These are phyloP conservation scores for Brachyrhaphis roseni DNA, from an alignment of 2,797 vertebrate species.

Conservation along the genomic window DNA sequence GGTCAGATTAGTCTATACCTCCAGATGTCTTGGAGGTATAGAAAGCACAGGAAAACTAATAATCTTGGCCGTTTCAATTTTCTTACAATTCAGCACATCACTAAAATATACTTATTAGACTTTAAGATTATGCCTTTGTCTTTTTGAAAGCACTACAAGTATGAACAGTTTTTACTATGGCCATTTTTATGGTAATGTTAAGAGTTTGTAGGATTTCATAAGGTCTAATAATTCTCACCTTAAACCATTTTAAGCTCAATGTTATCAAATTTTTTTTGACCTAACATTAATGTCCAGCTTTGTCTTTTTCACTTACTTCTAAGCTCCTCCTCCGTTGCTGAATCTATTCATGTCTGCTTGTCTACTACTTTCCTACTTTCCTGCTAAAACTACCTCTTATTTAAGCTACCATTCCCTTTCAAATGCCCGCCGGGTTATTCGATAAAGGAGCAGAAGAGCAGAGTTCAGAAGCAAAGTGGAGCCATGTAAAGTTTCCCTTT, in stretches of 20 bases:
- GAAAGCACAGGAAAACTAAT: too few relatives aligned
- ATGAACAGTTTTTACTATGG: background rate
- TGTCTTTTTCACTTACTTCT: background rate
- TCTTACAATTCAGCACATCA: too few relatives aligned
- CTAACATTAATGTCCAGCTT: background rate
- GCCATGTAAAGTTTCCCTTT: conserved; percentile 55
- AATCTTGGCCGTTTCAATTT: too few relatives aligned
- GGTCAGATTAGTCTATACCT: too few relatives aligned
- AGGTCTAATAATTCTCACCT: background rate
- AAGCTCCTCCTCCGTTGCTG: background rate
- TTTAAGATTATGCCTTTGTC: too few relatives aligned
- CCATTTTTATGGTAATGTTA: background rate
- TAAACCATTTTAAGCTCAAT: background rate
- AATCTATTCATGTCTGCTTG: background rate
- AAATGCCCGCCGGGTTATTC: conserved; percentile 54
- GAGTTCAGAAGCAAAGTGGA: conserved; percentile 54
- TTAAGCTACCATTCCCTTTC: conserved; percentile 10
- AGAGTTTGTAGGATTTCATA: background rate
- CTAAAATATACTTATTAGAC: too few relatives aligned
- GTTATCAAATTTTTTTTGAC: background rate
- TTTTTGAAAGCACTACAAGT: too few relatives aligned
- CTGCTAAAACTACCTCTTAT: conserved; percentile 38
- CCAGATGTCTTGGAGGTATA: too few relatives aligned
- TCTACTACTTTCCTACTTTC: background rate
- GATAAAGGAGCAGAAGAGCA: conserved; percentile 51